Base-by-base conservation (phyloP, 2,113 vertebrate species). In the Tympanuchus pallidicinctus region DNA sequence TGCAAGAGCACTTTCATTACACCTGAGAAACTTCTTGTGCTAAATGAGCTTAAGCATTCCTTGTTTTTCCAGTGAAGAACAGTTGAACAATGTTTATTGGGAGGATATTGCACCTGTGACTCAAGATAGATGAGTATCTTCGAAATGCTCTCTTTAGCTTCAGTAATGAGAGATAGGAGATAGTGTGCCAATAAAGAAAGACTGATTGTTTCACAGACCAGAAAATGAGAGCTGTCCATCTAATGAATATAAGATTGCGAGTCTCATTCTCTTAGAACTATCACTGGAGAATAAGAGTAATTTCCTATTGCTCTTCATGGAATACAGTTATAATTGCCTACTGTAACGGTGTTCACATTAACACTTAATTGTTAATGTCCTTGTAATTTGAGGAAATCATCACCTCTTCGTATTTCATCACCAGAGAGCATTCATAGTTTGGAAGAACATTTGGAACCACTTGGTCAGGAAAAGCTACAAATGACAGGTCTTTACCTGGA, bases 271-370 rank as follows among this genome's bases (percentile, higher is more conserved):
- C 67, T 87, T 94, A 83, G 60, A 94, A 92, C 88, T 93, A 92
- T 97, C 97, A 97, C 97, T 97, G 97, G 97, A 98, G 97, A 97
- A 97, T 98, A 97, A 96, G 94, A 97, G 92, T 98, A 97, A 98
- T 98, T 97, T 98, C 94, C 93, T 97, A 97, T 97, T 92, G 95
- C 92, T 97, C 97, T 98, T 98, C 92, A 82, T 97, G 96, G 97
- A 96, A 98, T 98, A 97, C 79, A 87, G 86, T 95, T 98, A 97
- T 97, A 97, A 98, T 97, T 98, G 97, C 91, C 95, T 97, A 97
- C 91, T 95, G 84, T 97, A 97, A 96, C 57, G 59, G 79, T 93
- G 79, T 97, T 97, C 97, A 86, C 71, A 95, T 97, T 98, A 97
- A 97, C 97, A 95, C 90, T 98, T 98, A 96, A 97, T 98, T 98